Evolutionary conservation across 2,113 vertebrate species (phyloP).

Genomic region (Anseranas semipalmata): DNA sequence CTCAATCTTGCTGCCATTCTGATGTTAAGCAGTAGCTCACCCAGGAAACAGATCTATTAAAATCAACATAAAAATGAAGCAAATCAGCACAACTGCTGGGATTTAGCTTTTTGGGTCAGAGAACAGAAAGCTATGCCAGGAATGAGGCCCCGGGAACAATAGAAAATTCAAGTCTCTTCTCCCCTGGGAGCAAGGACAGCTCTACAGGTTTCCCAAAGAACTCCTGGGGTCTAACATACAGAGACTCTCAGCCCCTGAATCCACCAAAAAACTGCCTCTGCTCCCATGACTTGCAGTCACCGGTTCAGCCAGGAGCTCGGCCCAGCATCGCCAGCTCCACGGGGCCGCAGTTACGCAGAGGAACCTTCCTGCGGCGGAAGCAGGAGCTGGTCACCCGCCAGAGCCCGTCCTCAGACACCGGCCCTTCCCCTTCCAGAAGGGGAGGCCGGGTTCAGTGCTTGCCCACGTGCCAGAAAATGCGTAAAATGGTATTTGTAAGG

Average conservation of each 20-base stretch:
- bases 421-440: neutral
- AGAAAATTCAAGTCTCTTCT: neutral
- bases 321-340: fast-evolving
- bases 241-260: neutral
- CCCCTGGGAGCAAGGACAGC: neutral
- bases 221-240: neutral
- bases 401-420: neutral
- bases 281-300: neutral
- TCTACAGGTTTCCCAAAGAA: neutral
- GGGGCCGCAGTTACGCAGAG: neutral
- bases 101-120: slow-evolving; percentile 2
- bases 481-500: neutral
- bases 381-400: neutral
- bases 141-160: neutral
- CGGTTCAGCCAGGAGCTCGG: neutral
- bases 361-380: neutral
- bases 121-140: neutral
- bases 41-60: neutral
- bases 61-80: neutral
- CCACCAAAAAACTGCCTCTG: neutral
- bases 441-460: neutral
- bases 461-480: neutral
- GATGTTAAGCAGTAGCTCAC: neutral
- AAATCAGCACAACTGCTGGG: neutral
- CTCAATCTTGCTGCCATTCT: neutral